These are phyloP conservation scores for Eupsilia transversa DNA, from an alignment of 2,888 invertebrate genomes.

Conservation along the genomic window DNA sequence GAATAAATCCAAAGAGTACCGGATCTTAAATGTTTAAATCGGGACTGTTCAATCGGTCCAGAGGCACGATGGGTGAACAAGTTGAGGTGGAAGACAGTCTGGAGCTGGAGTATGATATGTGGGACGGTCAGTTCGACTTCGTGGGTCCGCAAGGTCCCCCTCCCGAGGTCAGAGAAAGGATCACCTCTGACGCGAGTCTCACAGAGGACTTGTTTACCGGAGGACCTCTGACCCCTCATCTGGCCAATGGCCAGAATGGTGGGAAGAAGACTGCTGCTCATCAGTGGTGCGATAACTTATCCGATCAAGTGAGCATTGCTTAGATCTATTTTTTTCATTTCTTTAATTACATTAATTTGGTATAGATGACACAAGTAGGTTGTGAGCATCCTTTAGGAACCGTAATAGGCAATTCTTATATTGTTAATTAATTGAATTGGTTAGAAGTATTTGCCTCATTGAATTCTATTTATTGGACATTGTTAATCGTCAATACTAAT, in stretches of 20 bases:
- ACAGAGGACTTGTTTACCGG: slow-evolving; percentile 89
- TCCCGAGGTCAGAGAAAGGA: slow-evolving; percentile 79
- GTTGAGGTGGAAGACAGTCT: slow-evolving; percentile 90
- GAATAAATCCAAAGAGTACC: slow-evolving; percentile 81
- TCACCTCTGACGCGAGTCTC: slow-evolving; percentile 84
- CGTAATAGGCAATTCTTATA: slow-evolving; percentile 16
- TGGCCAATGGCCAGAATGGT: slow-evolving; percentile 88
- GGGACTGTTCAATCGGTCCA: slow-evolving; percentile 85
- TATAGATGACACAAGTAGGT: not conserved
- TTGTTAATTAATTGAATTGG: slow-evolving; percentile 2
- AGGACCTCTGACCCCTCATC: slow-evolving; percentile 85
- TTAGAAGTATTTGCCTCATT: slow-evolving; percentile 3
- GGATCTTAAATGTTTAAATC: slow-evolving; percentile 87
- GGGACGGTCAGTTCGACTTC: slow-evolving; percentile 97
- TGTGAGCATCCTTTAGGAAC: not conserved
- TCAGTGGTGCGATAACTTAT: slow-evolving; percentile 91
- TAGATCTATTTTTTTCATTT: not conserved
- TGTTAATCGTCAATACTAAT: slow-evolving; percentile 33
- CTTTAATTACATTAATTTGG: not conserved
- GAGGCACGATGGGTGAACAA: slow-evolving; percentile 85
- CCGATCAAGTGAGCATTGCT: slow-evolving; percentile 90
- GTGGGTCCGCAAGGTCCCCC: slow-evolving; percentile 91
- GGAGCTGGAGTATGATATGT: slow-evolving; percentile 96
- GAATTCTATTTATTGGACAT: slow-evolving; percentile 27
- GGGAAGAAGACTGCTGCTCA: slow-evolving; percentile 90